Evolutionary conservation across 2,797 vertebrate species (phyloP).

Genomic region (Spea hammondii): DNA sequence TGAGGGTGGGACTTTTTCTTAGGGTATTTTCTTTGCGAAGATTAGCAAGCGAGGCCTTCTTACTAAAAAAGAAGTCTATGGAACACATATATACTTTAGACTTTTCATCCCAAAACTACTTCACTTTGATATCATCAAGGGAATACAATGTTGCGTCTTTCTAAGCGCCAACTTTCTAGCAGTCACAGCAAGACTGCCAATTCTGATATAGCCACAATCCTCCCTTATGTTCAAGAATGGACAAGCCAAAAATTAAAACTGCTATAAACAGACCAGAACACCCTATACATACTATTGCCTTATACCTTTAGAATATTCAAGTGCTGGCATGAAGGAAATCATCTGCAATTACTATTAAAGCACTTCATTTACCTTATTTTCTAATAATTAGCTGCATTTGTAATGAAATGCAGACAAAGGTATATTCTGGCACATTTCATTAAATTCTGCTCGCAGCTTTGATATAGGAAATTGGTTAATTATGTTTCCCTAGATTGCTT

Average conservation of each 20-base stretch:
- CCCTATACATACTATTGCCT: not conserved
- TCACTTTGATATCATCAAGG: conserved; percentile 27
- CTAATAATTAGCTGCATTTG: conserved; percentile 22
- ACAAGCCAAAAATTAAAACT: conserved; percentile 28
- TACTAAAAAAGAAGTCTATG: too few relatives aligned
- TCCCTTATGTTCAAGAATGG: conserved; percentile 38
- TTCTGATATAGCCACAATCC: conserved; percentile 39
- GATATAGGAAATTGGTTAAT: conserved; percentile 27
- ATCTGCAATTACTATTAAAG: not conserved
- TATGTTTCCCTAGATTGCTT: conserved; percentile 18
- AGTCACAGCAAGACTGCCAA: conserved; percentile 26
- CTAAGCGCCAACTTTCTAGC: conserved; percentile 27
- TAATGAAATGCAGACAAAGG: conserved; percentile 16
- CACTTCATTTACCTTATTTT: conserved; percentile 13
- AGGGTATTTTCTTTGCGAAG: too few relatives aligned
- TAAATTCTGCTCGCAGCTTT: conserved; percentile 15
- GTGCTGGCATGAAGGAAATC: not conserved
- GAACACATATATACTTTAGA: not conserved
- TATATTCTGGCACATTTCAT: conserved; percentile 23
- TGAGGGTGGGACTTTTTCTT: too few relatives aligned
- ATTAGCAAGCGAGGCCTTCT: too few relatives aligned
- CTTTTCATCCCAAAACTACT: conserved; percentile 11
- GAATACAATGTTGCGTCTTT: conserved; percentile 29
- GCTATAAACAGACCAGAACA: conserved; percentile 8
- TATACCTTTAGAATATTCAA: not conserved